Evolutionary conservation across 2,113 vertebrate genomes (phyloP).

Genomic region (Apistogramma diplotaenia): DNA sequence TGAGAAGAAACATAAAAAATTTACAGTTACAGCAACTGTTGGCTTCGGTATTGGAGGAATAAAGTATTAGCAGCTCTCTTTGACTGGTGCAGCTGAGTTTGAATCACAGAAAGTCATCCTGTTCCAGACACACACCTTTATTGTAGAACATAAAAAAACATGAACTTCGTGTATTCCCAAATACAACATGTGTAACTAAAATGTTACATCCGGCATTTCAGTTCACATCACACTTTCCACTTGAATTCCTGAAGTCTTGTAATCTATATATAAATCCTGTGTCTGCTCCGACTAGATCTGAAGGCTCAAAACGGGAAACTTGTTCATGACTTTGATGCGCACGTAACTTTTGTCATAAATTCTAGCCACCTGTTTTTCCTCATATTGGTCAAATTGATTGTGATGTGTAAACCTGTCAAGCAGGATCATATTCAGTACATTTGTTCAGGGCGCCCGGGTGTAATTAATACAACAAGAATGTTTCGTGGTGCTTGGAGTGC

Average conservation of each 20-base stretch:
- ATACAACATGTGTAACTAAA: background rate
- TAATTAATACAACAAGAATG: background rate
- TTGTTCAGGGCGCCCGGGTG: background rate
- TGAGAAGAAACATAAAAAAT: background rate
- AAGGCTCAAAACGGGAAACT: background rate
- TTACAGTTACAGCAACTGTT: background rate
- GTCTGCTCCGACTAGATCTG: background rate
- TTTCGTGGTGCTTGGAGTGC: background rate
- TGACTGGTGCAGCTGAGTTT: constrained; percentile 20
- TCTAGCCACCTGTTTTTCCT: background rate
- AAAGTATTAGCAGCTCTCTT: constrained; percentile 32
- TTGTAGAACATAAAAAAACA: background rate
- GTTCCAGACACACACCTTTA: background rate
- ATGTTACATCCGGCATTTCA: background rate
- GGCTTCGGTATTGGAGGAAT: constrained; percentile 29
- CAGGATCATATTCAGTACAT: background rate
- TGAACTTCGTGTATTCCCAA: background rate
- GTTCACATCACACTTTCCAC: background rate
- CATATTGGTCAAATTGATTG: background rate
- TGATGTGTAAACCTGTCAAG: background rate
- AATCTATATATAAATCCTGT: too few species aligned
- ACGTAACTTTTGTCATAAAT: too few species aligned
- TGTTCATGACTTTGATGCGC: too few species aligned
- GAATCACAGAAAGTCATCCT: background rate
- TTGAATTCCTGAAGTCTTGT: background rate